Conservation (phyloP, 2,797 vertebrate genomes). For the Podarcis siculus region DNA sequence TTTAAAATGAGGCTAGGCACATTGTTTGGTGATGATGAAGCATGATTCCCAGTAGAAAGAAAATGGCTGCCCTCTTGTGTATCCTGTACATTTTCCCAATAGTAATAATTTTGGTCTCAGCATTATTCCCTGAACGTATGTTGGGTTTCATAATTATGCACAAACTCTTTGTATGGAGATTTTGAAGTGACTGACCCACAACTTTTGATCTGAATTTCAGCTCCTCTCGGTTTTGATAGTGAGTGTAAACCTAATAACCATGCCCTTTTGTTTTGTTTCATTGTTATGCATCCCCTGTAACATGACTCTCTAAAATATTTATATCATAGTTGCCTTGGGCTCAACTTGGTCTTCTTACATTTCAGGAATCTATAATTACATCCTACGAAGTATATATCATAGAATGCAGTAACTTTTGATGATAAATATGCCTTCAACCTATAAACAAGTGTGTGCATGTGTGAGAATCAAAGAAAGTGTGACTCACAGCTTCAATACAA, state of each 20-base stretch:
- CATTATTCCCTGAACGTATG: background rate
- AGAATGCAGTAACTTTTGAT: background rate
- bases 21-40: too few species aligned
- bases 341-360: background rate
- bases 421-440: background rate
- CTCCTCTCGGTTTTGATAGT: background rate
- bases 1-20: too few species aligned
- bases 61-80: too few species aligned
- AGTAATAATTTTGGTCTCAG: too few species aligned
- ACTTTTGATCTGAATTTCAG: background rate
- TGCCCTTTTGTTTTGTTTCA: background rate
- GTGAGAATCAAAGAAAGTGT: background rate
- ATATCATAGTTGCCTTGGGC: slow-evolving; percentile 9
- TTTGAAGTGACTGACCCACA: background rate
- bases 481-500: background rate
- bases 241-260: background rate
- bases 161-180: background rate
- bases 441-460: background rate
- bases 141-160: background rate
- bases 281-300: background rate
- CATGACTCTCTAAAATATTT: background rate
- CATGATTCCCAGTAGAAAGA: too few species aligned
- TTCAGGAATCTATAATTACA: slow-evolving; percentile 27
- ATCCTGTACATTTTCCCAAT: too few species aligned
- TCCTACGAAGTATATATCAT: background rate